phyloP scores from a whole-genome alignment of 1,140 invertebrate species.

The Pollicipes pollicipes region DNA sequence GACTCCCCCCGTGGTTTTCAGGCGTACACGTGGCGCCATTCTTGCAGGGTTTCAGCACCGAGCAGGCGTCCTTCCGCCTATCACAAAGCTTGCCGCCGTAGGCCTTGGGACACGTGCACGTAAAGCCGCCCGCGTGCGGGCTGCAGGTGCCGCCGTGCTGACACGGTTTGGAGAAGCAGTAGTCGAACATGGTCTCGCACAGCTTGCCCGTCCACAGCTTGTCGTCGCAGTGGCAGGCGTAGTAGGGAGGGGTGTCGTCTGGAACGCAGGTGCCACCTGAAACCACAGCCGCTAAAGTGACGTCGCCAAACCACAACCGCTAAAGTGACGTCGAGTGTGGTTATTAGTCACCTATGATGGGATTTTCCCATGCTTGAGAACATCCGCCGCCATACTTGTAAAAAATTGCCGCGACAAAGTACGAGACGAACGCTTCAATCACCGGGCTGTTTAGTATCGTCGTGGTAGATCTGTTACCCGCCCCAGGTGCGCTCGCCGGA shows the following conservation, averaged over 20 bases:
- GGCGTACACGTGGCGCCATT: background rate
- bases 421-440: too few species aligned
- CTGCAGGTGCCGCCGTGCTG: background rate
- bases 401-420: too few species aligned
- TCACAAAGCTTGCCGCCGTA: background rate
- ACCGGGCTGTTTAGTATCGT: too few species aligned
- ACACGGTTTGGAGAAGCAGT: background rate
- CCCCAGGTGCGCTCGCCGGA: too few species aligned
- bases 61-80: background rate
- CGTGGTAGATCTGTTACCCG: too few species aligned
- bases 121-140: background rate
- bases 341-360: too few species aligned
- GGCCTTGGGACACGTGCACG: background rate
- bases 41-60: background rate
- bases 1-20: background rate
- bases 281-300: background rate
- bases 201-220: background rate
- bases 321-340: too few species aligned
- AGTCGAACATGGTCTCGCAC: background rate
- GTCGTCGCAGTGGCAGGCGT: background rate
- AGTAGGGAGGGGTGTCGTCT: background rate
- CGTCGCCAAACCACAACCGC: too few species aligned
- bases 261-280: background rate
- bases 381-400: too few species aligned
- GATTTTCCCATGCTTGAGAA: too few species aligned